phyloP scores from a whole-genome alignment of 2,888 invertebrate species.

The Cantharis rustica region DNA sequence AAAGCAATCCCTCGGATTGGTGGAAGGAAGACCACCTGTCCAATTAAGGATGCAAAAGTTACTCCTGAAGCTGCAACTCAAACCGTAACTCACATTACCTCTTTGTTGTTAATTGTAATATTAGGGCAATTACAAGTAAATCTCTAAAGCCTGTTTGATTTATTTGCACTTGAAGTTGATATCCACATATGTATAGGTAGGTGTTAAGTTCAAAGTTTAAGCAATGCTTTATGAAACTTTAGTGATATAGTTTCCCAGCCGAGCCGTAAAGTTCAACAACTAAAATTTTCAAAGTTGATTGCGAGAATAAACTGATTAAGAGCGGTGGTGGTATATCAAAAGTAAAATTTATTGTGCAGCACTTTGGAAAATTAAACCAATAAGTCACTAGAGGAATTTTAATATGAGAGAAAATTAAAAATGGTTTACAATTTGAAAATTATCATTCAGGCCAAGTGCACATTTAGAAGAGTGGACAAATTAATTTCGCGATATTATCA shows the following conservation, averaged over 20 bases:
- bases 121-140: neutral
- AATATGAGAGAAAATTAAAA: neutral
- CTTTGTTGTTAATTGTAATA: neutral
- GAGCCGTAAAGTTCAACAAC: constrained; percentile 2
- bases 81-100: neutral
- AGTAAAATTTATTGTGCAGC: neutral
- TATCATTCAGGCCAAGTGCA: constrained; percentile 4
- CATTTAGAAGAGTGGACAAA: constrained; percentile 15
- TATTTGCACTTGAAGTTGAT: neutral
- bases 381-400: neutral
- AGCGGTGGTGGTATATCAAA: neutral
- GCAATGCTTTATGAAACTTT: constrained; percentile 12
- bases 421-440: constrained; percentile 8
- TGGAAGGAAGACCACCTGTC: neutral
- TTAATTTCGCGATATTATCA: constrained; percentile 30
- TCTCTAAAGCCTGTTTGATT: neutral
- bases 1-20: neutral
- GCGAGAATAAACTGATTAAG: neutral
- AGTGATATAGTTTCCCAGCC: constrained; percentile 6
- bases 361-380: neutral
- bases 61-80: neutral
- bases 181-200: constrained; percentile 13
- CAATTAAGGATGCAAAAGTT: neutral
- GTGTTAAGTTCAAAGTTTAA: constrained; percentile 14
- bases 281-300: neutral